phyloP scores from a whole-genome alignment of 2,888 invertebrate species.

The Drosophila hawaiiensis region DNA sequence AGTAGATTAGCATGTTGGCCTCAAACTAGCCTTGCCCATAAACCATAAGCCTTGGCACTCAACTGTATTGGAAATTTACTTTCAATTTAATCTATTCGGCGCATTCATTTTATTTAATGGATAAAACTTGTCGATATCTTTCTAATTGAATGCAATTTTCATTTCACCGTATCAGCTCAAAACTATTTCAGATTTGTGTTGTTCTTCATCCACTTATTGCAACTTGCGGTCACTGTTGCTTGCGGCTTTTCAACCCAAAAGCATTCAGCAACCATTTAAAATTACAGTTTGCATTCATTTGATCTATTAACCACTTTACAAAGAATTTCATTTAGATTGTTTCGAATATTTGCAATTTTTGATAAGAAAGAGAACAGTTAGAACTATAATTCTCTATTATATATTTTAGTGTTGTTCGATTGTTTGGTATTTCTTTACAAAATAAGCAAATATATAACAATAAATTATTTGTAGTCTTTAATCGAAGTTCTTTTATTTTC shows the following conservation, averaged over 20 bases:
- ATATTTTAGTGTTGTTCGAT: neutral
- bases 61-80: slow-evolving; percentile 48
- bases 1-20: slow-evolving; percentile 62
- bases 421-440: neutral
- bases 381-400: too few relatives aligned
- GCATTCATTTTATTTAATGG: slow-evolving; percentile 61
- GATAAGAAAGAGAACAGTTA: neutral
- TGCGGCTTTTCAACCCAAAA: slow-evolving; percentile 40
- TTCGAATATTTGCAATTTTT: neutral
- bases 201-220: slow-evolving; percentile 11
- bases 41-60: slow-evolving; percentile 40
- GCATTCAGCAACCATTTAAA: slow-evolving; percentile 20
- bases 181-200: slow-evolving; percentile 46
- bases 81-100: slow-evolving; percentile 46
- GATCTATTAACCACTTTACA: slow-evolving; percentile 28
- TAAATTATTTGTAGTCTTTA: neutral
- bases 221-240: slow-evolving; percentile 18
- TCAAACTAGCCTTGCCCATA: slow-evolving; percentile 38
- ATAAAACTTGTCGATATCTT: slow-evolving; percentile 61
- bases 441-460: neutral
- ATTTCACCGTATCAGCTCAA: slow-evolving; percentile 50
- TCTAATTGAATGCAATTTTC: slow-evolving; percentile 55
- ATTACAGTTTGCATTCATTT: slow-evolving; percentile 19
- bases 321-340: slow-evolving; percentile 5
- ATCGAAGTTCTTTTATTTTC: neutral